These are phyloP conservation scores for Cyrtonyx montezumae DNA, from an alignment of 2,113 vertebrate genomes.

Conservation along the genomic window DNA sequence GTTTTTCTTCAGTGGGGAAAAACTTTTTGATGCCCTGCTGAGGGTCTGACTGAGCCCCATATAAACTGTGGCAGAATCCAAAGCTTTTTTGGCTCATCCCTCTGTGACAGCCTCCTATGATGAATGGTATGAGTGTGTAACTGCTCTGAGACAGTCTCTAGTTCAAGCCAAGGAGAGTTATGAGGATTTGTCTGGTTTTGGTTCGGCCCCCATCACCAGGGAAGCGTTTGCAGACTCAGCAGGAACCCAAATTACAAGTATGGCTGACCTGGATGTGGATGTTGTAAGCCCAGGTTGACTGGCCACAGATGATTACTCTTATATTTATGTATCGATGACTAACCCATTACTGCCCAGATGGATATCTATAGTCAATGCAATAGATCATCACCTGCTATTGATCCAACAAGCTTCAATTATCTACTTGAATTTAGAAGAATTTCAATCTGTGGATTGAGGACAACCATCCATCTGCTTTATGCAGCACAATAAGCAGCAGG, in stretches of 20 bases:
- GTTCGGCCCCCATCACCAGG: neutral
- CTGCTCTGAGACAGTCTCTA: neutral
- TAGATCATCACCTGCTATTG: slow-evolving; percentile 49
- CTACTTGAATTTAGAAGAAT: slow-evolving; percentile 8
- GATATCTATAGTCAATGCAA: slow-evolving; percentile 35
- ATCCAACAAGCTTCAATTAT: slow-evolving; percentile 51
- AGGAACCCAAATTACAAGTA: accelerated
- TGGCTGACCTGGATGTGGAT: neutral
- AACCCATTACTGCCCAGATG: neutral
- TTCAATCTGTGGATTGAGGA: slow-evolving; percentile 31
- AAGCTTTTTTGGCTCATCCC: neutral
- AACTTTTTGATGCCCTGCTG: neutral
- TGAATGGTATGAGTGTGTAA: neutral
- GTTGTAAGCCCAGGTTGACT: neutral
- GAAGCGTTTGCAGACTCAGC: neutral
- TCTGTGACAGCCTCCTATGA: neutral
- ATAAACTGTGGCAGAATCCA: neutral
- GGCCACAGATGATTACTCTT: neutral
- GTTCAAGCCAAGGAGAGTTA: neutral
- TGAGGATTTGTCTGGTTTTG: neutral
- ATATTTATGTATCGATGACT: slow-evolving; percentile 48
- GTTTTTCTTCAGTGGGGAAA: neutral
- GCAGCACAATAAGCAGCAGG: slow-evolving; percentile 1
- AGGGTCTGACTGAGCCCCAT: neutral
- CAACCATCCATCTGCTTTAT: neutral